Conservation (phyloP, 2,888 invertebrate species). For the Halictus quadricinctus region DNA sequence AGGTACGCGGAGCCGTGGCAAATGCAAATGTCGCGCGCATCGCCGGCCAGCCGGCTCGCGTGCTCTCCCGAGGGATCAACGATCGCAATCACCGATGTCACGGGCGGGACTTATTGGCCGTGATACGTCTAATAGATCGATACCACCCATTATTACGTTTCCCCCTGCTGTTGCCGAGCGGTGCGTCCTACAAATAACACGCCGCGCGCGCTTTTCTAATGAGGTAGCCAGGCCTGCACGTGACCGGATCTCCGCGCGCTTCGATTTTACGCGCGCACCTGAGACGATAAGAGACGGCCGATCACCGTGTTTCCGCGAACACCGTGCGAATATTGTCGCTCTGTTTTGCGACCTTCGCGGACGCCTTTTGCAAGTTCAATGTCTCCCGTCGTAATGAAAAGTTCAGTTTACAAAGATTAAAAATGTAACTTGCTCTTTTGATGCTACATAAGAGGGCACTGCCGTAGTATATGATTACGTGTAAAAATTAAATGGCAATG, state of each 20-base stretch:
- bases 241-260: conserved; percentile 68
- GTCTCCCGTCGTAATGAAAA: not conserved
- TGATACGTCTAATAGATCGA: conserved; percentile 71
- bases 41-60: conserved; percentile 30
- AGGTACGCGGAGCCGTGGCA: conserved; percentile 55
- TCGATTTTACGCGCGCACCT: conserved; percentile 49
- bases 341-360: not conserved
- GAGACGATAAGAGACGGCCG: not conserved
- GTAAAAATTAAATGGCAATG: no score
- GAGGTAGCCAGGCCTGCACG: conserved; percentile 64
- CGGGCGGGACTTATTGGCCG: conserved; percentile 68
- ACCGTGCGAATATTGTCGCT: not conserved
- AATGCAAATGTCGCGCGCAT: conserved; percentile 66
- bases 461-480: no score
- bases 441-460: no score
- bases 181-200: conserved; percentile 68
- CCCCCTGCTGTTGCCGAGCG: conserved; percentile 35
- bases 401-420: no score
- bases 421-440: no score
- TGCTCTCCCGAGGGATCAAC: conserved; percentile 52
- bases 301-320: conserved; percentile 22
- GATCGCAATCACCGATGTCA: conserved; percentile 74
- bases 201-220: conserved; percentile 60
- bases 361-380: not conserved
- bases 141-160: conserved; percentile 66